These are phyloP conservation scores for Lathronympha strigana DNA, from an alignment of 2,888 invertebrate genomes.

Conservation along the genomic window DNA sequence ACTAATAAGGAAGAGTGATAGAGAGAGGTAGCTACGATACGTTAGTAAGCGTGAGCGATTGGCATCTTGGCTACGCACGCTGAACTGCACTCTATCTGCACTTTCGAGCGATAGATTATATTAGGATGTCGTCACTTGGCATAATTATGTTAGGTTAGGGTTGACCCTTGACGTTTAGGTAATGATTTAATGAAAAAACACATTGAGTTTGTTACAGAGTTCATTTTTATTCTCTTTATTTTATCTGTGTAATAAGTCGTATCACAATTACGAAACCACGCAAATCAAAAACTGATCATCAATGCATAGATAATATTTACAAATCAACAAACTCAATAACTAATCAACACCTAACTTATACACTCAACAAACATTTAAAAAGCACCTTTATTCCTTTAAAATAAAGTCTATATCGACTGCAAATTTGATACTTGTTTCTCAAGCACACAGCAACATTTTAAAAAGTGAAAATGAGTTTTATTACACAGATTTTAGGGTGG, in stretches of 20 bases:
- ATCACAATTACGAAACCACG: slow-evolving; percentile 16
- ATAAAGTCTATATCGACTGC: background rate
- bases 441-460: background rate
- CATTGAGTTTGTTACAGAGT: no score
- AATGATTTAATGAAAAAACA: no score
- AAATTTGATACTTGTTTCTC: background rate
- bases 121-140: no score
- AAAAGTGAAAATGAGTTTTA: background rate
- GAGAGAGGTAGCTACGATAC: no score
- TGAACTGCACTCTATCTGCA: no score
- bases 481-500: background rate
- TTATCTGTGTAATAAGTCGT: background rate
- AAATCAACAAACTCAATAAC: slow-evolving; percentile 21
- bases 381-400: background rate
- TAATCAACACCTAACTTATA: slow-evolving; percentile 36
- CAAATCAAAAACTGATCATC: slow-evolving; percentile 15
- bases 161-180: no score
- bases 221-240: background rate
- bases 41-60: no score
- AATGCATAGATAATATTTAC: slow-evolving; percentile 37
- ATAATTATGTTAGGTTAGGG: no score
- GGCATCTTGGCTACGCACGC: no score
- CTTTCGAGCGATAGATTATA: no score
- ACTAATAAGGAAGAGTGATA: no score
- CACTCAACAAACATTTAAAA: background rate